Evolutionary conservation across 2,888 invertebrate genomes (phyloP), one percentile per base, ranked within the genome.

Genomic region (Hirtodrosophila trivittata): DNA sequence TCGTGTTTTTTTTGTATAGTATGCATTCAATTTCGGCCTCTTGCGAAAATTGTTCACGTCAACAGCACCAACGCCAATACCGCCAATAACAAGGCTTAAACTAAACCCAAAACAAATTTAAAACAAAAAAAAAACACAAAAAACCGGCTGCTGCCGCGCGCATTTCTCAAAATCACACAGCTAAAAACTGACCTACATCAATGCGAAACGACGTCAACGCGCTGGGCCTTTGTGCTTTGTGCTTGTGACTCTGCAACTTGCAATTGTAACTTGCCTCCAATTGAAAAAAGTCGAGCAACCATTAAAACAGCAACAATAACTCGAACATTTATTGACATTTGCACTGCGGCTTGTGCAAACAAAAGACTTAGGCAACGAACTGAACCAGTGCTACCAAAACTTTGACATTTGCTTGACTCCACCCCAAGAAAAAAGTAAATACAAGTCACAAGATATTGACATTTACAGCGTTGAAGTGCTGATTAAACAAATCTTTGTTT

Each of bases 171-270:
- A 81, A 77, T 71, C 75, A 62, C 65, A 69, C 65, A 77, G 70
- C 74, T 66, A 41, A 73, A 80, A 82, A 83, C 87, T 86, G 85
- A 86, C 85, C 87, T 86, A 86, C 85, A 86, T 87, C 87, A 86
- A 86, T 83, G 62, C 55, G 55, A 57, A 46, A 16, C 59, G 16
- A 25, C 51, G 55, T n/a, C 32, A 51, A 62, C 75, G 60, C 66
- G 70, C 56, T 76, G 72, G 58, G 52, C 67, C 43, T 39, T 52
- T 52, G n/a, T 12, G 25, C 33, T 47, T 52, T 52, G 12, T 12
- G 25, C 33, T 47, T 33, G n/a, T 26, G 30, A 16, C 64, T 42
- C 55, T 56, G 54, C 50, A 51, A 60, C 55, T 50, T 73, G 76
- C 65, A 85, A 75, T 73, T 85, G 85, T 75, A 60, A 65, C 49